phyloP scores from a whole-genome alignment of 23 tunicate species.

The Halocynthia roretzi region DNA sequence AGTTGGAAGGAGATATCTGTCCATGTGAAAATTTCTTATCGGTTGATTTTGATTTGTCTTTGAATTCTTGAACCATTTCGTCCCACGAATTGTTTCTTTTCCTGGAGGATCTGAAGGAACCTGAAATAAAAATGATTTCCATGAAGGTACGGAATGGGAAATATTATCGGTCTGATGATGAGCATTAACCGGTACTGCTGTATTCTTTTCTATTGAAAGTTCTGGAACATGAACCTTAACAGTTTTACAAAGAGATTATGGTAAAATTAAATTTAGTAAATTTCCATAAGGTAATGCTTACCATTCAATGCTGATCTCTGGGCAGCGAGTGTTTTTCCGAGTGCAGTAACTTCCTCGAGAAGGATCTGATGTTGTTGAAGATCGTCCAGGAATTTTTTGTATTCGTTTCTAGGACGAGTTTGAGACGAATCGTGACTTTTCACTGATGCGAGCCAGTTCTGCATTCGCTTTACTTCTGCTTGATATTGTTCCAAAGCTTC shows the following conservation, averaged over 20 bases:
- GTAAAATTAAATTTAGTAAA: no score
- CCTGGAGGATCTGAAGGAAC: no score
- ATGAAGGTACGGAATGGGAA: no score
- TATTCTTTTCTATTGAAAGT: no score
- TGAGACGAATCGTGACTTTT: background rate
- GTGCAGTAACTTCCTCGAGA: slow-evolving; percentile 33
- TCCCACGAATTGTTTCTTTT: background rate
- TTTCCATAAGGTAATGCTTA: background rate
- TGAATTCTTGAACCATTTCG: slow-evolving; percentile 10
- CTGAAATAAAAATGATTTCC: no score
- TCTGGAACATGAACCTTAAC: no score
- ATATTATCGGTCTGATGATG: no score
- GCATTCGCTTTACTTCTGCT: slow-evolving; percentile 24
- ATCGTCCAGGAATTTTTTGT: slow-evolving; percentile 21
- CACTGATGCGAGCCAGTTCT: slow-evolving; percentile 32
- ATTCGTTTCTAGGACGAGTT: background rate
- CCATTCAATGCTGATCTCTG: slow-evolving; percentile 23
- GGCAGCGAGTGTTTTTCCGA: slow-evolving; percentile 16
- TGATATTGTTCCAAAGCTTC: slow-evolving; percentile 15
- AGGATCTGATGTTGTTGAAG: slow-evolving; percentile 47
- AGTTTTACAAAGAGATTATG: no score
- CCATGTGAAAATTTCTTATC: background rate
- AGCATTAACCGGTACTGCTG: no score
- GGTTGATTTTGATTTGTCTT: slow-evolving; percentile 1
- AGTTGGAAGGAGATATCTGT: background rate